A percentile compares a stretch with the other conserved stretches of the same genome.
Conservation (phyloP, 2,797 vertebrate species). For the Okamejei kenojei region DNA sequence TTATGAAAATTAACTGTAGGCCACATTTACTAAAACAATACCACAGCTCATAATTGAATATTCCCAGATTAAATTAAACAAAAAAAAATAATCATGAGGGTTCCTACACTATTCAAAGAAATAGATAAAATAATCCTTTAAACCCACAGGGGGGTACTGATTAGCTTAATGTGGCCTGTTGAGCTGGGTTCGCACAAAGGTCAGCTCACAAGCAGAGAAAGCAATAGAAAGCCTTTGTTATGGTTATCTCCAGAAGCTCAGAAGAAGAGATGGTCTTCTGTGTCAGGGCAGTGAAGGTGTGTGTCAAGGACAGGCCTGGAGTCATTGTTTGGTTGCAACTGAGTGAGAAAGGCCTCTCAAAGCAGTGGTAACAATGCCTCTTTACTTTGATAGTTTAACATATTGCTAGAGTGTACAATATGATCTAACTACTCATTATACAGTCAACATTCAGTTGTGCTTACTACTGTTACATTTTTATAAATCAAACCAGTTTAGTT, state of each 20-base stretch:
- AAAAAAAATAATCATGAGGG: slow-evolving; percentile 39
- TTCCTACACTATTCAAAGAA: slow-evolving; percentile 39
- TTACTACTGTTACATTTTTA: too few relatives aligned
- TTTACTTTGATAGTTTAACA: background rate
- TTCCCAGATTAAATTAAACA: background rate
- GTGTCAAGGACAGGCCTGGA: slow-evolving; percentile 40
- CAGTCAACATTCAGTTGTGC: too few relatives aligned
- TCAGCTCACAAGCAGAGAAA: slow-evolving; percentile 51
- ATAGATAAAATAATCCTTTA: slow-evolving; percentile 37
- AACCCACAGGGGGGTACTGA: background rate
- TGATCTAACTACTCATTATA: too few relatives aligned
- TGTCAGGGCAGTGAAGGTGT: slow-evolving; percentile 39
- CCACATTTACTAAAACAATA: background rate
- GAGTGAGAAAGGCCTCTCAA: slow-evolving; percentile 16
- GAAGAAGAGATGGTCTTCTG: slow-evolving; percentile 39
- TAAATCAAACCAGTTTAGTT: too few relatives aligned
- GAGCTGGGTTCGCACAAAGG: slow-evolving; percentile 48
- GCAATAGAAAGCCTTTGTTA: slow-evolving; percentile 40
- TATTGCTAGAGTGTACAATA: too few relatives aligned
- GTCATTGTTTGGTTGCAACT: slow-evolving; percentile 44
- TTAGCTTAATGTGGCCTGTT: slow-evolving; percentile 42
- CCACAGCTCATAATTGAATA: background rate
- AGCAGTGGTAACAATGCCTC: slow-evolving; percentile 21
- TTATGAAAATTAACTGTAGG: background rate
- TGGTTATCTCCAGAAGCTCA: slow-evolving; percentile 44